Conservation (phyloP, 2,888 invertebrate genomes). For the Ditula angustiorana region DNA sequence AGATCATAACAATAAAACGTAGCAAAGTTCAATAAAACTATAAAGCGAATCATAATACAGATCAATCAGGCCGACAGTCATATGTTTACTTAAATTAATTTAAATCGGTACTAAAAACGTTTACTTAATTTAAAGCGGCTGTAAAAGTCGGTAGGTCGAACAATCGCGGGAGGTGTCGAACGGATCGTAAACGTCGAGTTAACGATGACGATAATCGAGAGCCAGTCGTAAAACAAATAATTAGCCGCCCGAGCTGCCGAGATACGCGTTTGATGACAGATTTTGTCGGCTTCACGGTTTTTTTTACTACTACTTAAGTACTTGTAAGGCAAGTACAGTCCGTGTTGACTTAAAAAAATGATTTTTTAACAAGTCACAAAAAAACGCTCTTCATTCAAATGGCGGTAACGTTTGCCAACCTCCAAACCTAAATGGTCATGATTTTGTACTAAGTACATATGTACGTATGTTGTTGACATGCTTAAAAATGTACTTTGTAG, state of each 20-base stretch:
- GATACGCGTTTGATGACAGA: slow-evolving; percentile 27
- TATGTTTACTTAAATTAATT: slow-evolving; percentile 72
- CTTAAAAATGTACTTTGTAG: too few species aligned
- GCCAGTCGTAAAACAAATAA: slow-evolving; percentile 82
- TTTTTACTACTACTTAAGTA: slow-evolving; percentile 7
- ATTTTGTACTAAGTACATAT: too few species aligned
- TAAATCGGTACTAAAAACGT: slow-evolving; percentile 63
- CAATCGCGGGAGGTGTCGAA: slow-evolving; percentile 77
- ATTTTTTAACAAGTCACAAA: too few species aligned
- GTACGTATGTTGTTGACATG: too few species aligned
- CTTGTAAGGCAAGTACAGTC: too few species aligned
- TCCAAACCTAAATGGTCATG: too few species aligned
- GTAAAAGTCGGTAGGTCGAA: slow-evolving; percentile 43
- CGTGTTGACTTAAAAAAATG: too few species aligned
- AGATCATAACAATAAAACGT: slow-evolving; percentile 34
- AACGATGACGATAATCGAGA: slow-evolving; percentile 79
- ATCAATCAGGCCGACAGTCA: slow-evolving; percentile 46
- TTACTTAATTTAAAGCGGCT: slow-evolving; percentile 14
- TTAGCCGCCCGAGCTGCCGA: slow-evolving; percentile 55
- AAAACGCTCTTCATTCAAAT: too few species aligned
- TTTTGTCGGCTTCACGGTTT: slow-evolving; percentile 11
- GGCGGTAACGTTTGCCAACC: too few species aligned
- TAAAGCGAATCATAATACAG: too few species aligned
- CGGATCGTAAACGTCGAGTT: slow-evolving; percentile 81
- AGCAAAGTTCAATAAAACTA: slow-evolving; percentile 38